Base-by-base conservation (phyloP, 1,140 invertebrate genomes). In the Bombus sylvicola region DNA sequence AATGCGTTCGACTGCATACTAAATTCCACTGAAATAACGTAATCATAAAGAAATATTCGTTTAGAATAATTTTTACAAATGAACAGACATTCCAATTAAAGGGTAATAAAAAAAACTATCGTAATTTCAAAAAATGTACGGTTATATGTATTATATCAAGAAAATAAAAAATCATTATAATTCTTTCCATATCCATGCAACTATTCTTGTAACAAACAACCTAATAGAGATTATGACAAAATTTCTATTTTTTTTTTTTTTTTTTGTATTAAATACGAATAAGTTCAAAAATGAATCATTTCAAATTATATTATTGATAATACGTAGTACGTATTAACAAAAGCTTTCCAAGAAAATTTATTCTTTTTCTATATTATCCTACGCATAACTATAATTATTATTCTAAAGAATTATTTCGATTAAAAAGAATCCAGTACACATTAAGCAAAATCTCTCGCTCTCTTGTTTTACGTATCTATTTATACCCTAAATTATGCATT, bases 1-100 rank as follows among this genome's bases (percentile, higher is more conserved):
- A 94, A 92, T 96, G 96, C 3, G 94, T 93, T 78, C 94, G 95
- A 9, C 95, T 94, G 86, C 97, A 98, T 0, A 97, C 96, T 15
- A 98, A 95, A 92, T 97, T 95, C 97, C 97, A 98, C 95, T 96
- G 90, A 71, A 92, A 92, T 64, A 37, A 83, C 53, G 9, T 68
- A 85, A 87, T 53, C 25, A 71, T 84, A 71, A 82, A 59, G n/a
- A 34, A 37, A 64, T 18, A 76, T 66, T 31, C 34, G 25, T 73
- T 87, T 79, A 37, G 18, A 83, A 75, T 5, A 15, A 25, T 81
- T 25, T 57, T 9, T 9, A 43, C 43, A 80, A 64, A 34, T 12
- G 31, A 72, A 64, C 68, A 4, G 69, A 31, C 31, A 47, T 59
- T 37, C 34, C 28, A 47, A 57, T 69, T 25, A 25, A 41, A 69